Evolutionary conservation across 1,140 invertebrate species (phyloP).

Genomic region (Drosophila insularis): DNA sequence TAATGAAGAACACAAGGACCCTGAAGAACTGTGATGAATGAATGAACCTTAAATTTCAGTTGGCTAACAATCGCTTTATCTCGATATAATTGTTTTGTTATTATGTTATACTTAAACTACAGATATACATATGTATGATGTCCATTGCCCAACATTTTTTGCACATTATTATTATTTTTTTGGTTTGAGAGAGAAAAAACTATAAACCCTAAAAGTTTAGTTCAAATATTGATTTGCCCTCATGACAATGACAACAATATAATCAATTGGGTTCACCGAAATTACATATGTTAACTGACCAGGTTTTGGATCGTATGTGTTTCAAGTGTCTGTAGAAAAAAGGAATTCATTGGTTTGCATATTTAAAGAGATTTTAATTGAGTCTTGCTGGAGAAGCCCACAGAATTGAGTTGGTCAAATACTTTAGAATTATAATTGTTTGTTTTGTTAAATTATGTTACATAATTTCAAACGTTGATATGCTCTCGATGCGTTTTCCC

Average conservation of each 20-base stretch:
- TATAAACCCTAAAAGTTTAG: no score
- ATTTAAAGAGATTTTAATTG: slow-evolving; percentile 44
- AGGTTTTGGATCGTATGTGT: slow-evolving; percentile 24
- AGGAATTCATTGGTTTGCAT: neutral
- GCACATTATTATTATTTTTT: no score
- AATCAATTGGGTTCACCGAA: slow-evolving; percentile 62
- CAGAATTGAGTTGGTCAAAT: neutral
- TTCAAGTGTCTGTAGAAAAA: neutral
- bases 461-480: slow-evolving; percentile 29
- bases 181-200: no score
- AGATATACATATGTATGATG: no score
- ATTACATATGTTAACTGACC: slow-evolving; percentile 1
- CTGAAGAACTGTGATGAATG: no score
- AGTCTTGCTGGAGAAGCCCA: neutral
- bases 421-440: slow-evolving; percentile 53
- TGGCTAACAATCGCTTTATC: no score
- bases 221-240: slow-evolving; percentile 37
- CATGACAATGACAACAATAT: slow-evolving; percentile 41
- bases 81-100: no score
- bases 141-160: no score
- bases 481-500: neutral
- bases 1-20: no score
- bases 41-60: no score
- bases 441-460: slow-evolving; percentile 15
- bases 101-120: no score